Base-by-base conservation (phyloP, 35 echinoderm and acorn worm species). In the Holothuria glaberrima region DNA sequence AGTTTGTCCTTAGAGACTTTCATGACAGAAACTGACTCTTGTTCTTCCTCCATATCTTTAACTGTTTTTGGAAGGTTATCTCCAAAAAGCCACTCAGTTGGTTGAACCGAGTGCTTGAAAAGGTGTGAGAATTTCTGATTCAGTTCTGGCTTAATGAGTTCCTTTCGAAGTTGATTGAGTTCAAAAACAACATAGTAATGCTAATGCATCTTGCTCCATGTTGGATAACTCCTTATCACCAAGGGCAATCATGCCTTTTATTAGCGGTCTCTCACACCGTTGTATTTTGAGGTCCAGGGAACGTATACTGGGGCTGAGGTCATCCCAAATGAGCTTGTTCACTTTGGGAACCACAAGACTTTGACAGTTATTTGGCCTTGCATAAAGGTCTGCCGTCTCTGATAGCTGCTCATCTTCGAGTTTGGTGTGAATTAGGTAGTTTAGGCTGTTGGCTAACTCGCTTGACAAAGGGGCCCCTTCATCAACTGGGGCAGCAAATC, bases 11-110 rank as follows among this genome's bases (percentile, higher is more conserved):
- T n/a, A n/a, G n/a, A n/a, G n/a, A n/a, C n/a, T n/a, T n/a, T n/a
- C n/a, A n/a, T n/a, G n/a, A n/a, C n/a, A n/a, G n/a, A n/a, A n/a
- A n/a, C n/a, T n/a, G n/a, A n/a, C n/a, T n/a, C n/a, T n/a, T n/a
- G n/a, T n/a, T n/a, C n/a, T n/a, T n/a, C n/a, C n/a, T n/a, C n/a
- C n/a, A n/a, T 50, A 24, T 91, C 90, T 58, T 85, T 83, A 9
- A 91, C 90, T 25, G 80, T 72, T 38, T 91, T 91, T 19, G 77
- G 90, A 1, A 91, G 48, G 19, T 91, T 59, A 91, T 86, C 70
- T 4, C 90, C 90, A 58, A 91, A 91, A 17, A 91, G 77, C 58
- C 74, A 91, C 6, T 80, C 56, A 2, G 89, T 91, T 68, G 90
- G 77, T 59, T 52, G 46, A 26, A 69, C 65, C 1, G 12, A 20